These are phyloP conservation scores for Paraplagusia blochii DNA, from an alignment of 2,113 vertebrate species.

Conservation along the genomic window DNA sequence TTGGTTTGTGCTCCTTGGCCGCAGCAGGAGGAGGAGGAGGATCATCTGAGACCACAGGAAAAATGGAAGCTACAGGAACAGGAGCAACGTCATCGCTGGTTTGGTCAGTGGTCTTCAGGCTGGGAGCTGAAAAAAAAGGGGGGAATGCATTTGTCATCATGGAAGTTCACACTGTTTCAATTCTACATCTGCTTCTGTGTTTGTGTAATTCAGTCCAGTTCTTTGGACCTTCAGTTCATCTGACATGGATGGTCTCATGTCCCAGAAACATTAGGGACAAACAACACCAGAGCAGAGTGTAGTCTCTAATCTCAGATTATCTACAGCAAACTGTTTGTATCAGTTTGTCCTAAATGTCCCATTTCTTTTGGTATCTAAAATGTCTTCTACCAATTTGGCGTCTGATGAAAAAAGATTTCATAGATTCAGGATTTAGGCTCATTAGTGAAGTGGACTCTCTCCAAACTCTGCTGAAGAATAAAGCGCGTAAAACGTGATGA, in stretches of 20 bases:
- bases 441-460: conserved; percentile 58
- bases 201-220: no score
- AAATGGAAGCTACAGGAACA: background rate
- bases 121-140: conserved; percentile 65
- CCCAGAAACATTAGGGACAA: no score
- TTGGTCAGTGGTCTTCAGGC: conserved; percentile 54
- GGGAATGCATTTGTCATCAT: background rate
- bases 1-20: conserved; percentile 70
- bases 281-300: no score
- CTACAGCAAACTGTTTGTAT: no score
- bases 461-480: conserved; percentile 42
- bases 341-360: conserved; percentile 1
- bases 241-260: no score
- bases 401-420: conserved; percentile 9
- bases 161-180: no score
- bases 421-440: conserved; percentile 34
- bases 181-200: no score
- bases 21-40: conserved; percentile 41
- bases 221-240: no score
- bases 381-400: conserved; percentile 24
- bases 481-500: conserved; percentile 21
- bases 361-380: conserved; percentile 18
- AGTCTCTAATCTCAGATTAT: no score
- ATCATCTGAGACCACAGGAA: conserved; percentile 15
- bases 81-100: conserved; percentile 41